These are phyloP conservation scores for Sepioteuthis lessoniana DNA, from an alignment of 2,888 invertebrate genomes.

Conservation along the genomic window DNA sequence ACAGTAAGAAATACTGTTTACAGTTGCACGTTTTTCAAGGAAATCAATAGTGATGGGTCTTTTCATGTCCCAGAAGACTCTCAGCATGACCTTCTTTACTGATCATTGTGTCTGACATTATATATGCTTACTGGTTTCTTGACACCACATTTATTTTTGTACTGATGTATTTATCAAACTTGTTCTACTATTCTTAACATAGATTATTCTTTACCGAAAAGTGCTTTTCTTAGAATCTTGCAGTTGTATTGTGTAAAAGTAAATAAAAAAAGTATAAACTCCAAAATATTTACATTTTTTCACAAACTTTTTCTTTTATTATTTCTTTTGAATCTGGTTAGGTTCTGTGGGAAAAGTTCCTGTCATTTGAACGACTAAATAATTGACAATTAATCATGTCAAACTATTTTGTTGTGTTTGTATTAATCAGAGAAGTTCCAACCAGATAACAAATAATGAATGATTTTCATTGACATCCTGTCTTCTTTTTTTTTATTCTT, in stretches of 20 bases:
- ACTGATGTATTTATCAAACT: background rate
- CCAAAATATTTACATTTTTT: background rate
- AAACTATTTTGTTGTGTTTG: background rate
- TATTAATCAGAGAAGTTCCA: background rate
- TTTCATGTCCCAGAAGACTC: too few relatives aligned
- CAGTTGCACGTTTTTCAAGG: too few relatives aligned
- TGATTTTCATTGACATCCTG: background rate
- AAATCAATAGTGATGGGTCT: too few relatives aligned
- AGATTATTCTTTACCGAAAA: background rate
- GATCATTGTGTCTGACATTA: too few relatives aligned
- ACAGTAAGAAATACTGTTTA: too few relatives aligned
- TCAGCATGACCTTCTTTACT: too few relatives aligned
- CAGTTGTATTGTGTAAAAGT: background rate
- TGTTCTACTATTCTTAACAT: background rate
- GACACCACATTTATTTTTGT: too few relatives aligned
- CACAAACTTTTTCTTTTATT: background rate
- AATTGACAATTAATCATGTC: constrained; percentile 20
- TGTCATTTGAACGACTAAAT: background rate
- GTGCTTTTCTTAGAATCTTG: background rate
- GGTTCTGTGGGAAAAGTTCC: background rate
- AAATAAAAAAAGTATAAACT: background rate
- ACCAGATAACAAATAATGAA: background rate
- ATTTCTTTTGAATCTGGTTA: background rate
- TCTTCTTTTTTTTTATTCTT: too few relatives aligned
- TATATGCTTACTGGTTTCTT: too few relatives aligned